These are phyloP conservation scores for Orthonevra nobilis DNA, from an alignment of 2,888 invertebrate genomes.

Conservation along the genomic window DNA sequence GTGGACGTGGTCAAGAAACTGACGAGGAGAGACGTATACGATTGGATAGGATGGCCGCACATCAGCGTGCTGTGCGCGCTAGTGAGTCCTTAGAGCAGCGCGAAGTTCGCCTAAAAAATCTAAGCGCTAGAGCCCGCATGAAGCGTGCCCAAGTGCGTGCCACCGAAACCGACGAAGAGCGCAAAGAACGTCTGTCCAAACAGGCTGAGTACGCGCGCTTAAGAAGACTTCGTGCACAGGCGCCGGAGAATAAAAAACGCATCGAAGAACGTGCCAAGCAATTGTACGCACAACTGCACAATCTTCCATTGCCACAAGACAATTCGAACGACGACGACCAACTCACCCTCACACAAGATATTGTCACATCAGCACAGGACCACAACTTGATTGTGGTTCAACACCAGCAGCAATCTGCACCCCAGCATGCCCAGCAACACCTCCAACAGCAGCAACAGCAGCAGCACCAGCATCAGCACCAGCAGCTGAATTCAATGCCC, in stretches of 20 bases:
- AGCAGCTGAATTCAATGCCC: conserved; percentile 55
- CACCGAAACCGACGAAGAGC: conserved; percentile 77
- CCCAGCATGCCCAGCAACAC: conserved; percentile 66
- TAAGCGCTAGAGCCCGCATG: conserved; percentile 78
- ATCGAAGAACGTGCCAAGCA: conserved; percentile 75
- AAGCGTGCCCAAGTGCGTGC: conserved; percentile 78
- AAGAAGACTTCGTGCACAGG: conserved; percentile 78
- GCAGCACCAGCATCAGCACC: conserved; percentile 40
- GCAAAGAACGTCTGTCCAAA: conserved; percentile 77
- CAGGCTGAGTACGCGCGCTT: conserved; percentile 79
- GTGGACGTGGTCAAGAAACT: conserved; percentile 78
- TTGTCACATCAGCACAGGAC: conserved; percentile 35
- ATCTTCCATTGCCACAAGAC: conserved; percentile 45
- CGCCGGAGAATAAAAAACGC: conserved; percentile 74
- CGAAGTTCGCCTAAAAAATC: conserved; percentile 76
- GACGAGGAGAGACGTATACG: conserved; percentile 79
- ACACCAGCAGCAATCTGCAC: conserved; percentile 43
- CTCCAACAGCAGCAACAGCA: conserved; percentile 33
- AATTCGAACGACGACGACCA: conserved; percentile 72
- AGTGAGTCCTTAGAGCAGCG: conserved; percentile 79
- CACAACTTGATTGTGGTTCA: conserved; percentile 47
- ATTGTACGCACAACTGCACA: conserved; percentile 76
- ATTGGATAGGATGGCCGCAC: conserved; percentile 79
- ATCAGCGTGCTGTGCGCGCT: conserved; percentile 78
- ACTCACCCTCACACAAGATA: conserved; percentile 32